These are phyloP conservation scores for Chaetodon auriga DNA, from an alignment of 2,113 vertebrate genomes.

Conservation along the genomic window DNA sequence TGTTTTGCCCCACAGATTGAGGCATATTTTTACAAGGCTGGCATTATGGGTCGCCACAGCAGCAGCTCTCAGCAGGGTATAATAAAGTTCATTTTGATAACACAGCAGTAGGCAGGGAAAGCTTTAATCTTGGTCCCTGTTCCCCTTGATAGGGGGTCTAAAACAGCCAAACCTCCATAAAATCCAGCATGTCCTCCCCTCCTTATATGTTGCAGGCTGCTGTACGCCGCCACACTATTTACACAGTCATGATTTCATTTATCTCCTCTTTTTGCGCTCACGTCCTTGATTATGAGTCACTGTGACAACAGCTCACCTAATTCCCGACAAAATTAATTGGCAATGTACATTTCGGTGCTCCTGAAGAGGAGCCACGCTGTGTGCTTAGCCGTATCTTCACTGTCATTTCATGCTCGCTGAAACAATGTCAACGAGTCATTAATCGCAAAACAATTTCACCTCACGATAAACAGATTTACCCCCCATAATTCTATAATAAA, in stretches of 20 bases:
- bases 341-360: slow-evolving; percentile 4
- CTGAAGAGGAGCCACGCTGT: slow-evolving; percentile 17
- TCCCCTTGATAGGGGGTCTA: slow-evolving; percentile 42
- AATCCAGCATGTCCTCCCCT: slow-evolving; percentile 29
- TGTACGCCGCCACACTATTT: neutral
- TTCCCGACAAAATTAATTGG: slow-evolving; percentile 15
- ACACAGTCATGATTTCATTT: slow-evolving; percentile 3
- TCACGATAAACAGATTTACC: slow-evolving; percentile 23
- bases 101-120: slow-evolving; percentile 60
- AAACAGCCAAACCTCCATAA: slow-evolving; percentile 45
- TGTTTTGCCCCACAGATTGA: slow-evolving; percentile 50
- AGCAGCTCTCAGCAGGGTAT: slow-evolving; percentile 65
- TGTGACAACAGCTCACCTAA: slow-evolving; percentile 13
- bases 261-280: neutral
- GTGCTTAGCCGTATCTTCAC: neutral
- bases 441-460: neutral
- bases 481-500: neutral
- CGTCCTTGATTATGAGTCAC: slow-evolving; percentile 16
- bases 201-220: neutral
- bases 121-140: slow-evolving; percentile 71
- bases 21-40: slow-evolving; percentile 63
- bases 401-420: slow-evolving; percentile 7
- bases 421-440: slow-evolving; percentile 1
- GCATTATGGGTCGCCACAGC: slow-evolving; percentile 63
- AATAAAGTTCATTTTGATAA: slow-evolving; percentile 80